These are phyloP conservation scores for Theristicus caerulescens DNA, from an alignment of 2,113 vertebrate genomes.

Conservation along the genomic window DNA sequence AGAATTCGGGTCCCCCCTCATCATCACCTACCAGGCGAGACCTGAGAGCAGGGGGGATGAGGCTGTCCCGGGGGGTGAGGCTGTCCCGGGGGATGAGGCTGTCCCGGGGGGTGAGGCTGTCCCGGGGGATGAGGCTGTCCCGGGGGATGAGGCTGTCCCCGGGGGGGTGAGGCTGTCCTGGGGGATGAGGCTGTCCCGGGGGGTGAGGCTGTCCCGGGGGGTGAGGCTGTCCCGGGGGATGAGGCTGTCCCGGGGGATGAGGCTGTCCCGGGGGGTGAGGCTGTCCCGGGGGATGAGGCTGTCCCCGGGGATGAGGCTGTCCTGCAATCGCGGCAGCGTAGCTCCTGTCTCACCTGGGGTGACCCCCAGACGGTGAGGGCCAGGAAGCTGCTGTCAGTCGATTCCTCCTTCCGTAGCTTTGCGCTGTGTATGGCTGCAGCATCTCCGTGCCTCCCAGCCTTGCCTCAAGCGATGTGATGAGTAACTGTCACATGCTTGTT, in stretches of 20 bases:
- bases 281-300: neutral
- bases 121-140: neutral
- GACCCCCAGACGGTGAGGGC: neutral
- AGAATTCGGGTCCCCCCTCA: neutral
- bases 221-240: neutral
- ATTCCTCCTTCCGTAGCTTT: neutral
- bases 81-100: neutral
- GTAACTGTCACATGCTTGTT: neutral
- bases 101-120: neutral
- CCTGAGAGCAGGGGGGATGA: neutral
- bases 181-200: neutral
- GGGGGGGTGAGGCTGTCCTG: neutral
- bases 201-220: no score
- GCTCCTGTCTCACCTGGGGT: neutral
- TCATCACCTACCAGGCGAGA: neutral
- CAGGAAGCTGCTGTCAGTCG: neutral
- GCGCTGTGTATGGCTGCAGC: neutral
- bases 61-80: neutral
- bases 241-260: neutral
- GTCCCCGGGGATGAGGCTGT: neutral
- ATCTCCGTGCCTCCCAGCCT: neutral
- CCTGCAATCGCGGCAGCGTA: accelerated
- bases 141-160: neutral
- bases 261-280: neutral
- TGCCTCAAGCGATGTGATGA: neutral